Evolutionary conservation across 1,140 invertebrate species (phyloP).

Genomic region (Panagrolaimus sp.): DNA sequence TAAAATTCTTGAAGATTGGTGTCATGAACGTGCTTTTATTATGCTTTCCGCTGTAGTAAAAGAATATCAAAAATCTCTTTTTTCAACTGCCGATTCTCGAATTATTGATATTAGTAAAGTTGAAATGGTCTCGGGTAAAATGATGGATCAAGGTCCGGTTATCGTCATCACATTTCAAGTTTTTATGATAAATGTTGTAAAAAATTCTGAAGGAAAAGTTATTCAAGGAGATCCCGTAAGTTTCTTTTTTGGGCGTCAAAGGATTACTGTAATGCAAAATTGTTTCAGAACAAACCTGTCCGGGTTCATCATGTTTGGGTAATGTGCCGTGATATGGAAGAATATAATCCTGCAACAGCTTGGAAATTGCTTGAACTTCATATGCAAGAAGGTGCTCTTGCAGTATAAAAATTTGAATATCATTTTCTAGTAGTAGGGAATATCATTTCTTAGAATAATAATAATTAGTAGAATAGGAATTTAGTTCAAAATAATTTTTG

Average conservation of each 20-base stretch:
- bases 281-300: conserved; percentile 74
- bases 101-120: conserved; percentile 90
- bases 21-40: conserved; percentile 90
- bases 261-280: too few relatives aligned
- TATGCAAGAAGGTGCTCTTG: conserved; percentile 48
- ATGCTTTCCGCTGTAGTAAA: conserved; percentile 80
- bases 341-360: conserved; percentile 85
- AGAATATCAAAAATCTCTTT: conserved; percentile 74
- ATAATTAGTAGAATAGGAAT: too few relatives aligned
- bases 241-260: conserved; percentile 27
- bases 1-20: conserved; percentile 91
- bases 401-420: conserved; percentile 22
- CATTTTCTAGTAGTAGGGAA: background rate
- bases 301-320: conserved; percentile 94
- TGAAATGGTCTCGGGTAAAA: conserved; percentile 90
- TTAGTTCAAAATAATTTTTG: too few relatives aligned
- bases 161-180: conserved; percentile 88
- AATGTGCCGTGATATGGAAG: conserved; percentile 84
- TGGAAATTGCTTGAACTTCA: conserved; percentile 82
- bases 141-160: conserved; percentile 98
- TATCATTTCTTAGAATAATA: too few relatives aligned
- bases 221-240: conserved; percentile 81
- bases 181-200: conserved; percentile 89
- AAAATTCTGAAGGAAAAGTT: conserved; percentile 75
- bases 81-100: conserved; percentile 69